Base-by-base conservation (phyloP, 2,888 invertebrate genomes). In the Hypsopygia costalis region DNA sequence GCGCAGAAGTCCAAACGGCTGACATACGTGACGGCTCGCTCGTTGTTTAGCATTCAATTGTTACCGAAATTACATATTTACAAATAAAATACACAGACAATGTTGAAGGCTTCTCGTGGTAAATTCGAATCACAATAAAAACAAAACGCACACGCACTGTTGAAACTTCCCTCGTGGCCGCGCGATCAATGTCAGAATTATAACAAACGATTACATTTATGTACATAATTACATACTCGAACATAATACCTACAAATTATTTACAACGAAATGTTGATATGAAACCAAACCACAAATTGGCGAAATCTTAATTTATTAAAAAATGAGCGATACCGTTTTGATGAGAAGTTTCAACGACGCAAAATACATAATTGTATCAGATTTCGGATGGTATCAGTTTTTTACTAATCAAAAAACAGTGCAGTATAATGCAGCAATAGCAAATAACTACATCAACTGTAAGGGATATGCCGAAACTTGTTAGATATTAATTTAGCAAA, bases 1-100 rank as follows among this genome's bases (percentile, higher is more conserved):
- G 83, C 80, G 80, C 85, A 86, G 86, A 86, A 86, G 85, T 85
- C 78, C 77, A 63, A 62, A 63, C 76, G 78, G 79, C 80, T 75
- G 67, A 69, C 69, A 51, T 58, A 65, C 64, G 72, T 71, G 69
- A 78, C 69, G 76, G 74, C 73, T 76, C 72, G 77, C 80, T 79
- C 79, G 75, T 83, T 78, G 76, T 72, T 69, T 69, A 79, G 6
- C 78, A 81, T 78, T 79, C 73, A 70, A 75, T 78, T 73, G 75
- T 74, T 71, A 76, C 69, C 69, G 69, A 79, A 77, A 76, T 74
- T 75, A 81, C 72, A 76, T 85, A 83, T 82, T 81, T 82, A 87
- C 81, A 86, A 78, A 81, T 72, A 58, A 72, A 81, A 78, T 71
- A 69, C 75, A 79, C 75, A 78, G 65, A 76, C 65, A 73, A 71